Percentiles rank a stretch among this genome's conserved stretches.
These are phyloP conservation scores for Apamea sordens DNA, from an alignment of 2,888 invertebrate species.

Conservation along the genomic window DNA sequence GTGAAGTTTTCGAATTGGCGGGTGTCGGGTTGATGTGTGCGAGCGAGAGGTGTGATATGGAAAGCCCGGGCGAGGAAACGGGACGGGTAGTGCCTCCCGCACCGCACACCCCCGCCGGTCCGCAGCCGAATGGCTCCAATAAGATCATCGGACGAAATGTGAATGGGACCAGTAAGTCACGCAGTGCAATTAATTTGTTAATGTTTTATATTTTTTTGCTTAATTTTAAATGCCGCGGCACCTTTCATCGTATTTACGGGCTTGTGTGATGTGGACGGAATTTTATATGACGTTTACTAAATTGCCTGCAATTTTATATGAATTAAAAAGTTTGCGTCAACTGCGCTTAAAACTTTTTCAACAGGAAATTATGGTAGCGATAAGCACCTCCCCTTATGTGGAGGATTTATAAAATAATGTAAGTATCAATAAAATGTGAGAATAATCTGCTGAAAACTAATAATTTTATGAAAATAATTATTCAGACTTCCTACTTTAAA, in stretches of 20 bases:
- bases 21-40: conserved; percentile 87
- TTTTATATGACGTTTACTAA: conserved; percentile 35
- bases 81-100: conserved; percentile 84
- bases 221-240: conserved; percentile 45
- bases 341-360: conserved; percentile 9
- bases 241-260: conserved; percentile 43
- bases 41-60: conserved; percentile 87
- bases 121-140: conserved; percentile 89
- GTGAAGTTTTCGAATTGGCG: conserved; percentile 85
- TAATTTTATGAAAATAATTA: background rate
- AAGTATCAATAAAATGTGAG: background rate
- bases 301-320: conserved; percentile 31
- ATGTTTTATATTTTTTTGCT: conserved; percentile 52
- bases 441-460: background rate
- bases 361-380: background rate
- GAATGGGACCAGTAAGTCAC: conserved; percentile 92
- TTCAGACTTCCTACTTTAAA: background rate
- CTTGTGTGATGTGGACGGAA: conserved; percentile 24
- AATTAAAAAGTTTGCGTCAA: conserved; percentile 34
- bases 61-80: conserved; percentile 88
- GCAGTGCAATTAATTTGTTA: conserved; percentile 68
- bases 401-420: background rate
- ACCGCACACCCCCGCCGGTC: conserved; percentile 85
- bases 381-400: background rate
- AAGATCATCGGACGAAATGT: conserved; percentile 92